Evolutionary conservation across 1,140 invertebrate genomes (phyloP).

Genomic region (Drosophila ironensis): DNA sequence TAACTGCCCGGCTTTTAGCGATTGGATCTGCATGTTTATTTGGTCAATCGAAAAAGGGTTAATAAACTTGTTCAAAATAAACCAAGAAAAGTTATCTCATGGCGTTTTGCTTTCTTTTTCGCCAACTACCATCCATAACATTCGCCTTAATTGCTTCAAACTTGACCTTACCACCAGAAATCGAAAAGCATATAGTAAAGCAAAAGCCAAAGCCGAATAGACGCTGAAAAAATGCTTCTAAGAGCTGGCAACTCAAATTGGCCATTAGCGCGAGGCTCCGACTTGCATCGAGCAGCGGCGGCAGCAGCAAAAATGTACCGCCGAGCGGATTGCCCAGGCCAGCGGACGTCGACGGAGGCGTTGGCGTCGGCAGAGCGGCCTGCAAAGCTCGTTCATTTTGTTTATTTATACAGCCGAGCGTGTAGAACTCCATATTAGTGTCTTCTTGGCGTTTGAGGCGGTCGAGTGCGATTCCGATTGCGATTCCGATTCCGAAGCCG

Average conservation of each 20-base stretch:
- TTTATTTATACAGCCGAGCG: constrained; percentile 80
- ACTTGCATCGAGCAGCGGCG: constrained; percentile 59
- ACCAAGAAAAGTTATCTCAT: constrained; percentile 33
- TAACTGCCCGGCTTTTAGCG: constrained; percentile 21
- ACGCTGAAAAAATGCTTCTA: constrained; percentile 18
- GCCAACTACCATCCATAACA: constrained; percentile 39
- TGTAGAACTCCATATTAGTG: constrained; percentile 80
- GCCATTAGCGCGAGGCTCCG: constrained; percentile 61
- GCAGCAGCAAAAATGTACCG: constrained; percentile 16
- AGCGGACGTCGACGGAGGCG: constrained; percentile 28
- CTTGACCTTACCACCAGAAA: constrained; percentile 75
- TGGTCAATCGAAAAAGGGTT: constrained; percentile 49
- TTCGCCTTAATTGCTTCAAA: constrained; percentile 63
- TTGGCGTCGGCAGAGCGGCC: constrained; percentile 7
- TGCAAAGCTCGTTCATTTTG: constrained; percentile 62
- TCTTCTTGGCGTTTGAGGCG: constrained; percentile 80
- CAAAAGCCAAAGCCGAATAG: constrained; percentile 3
- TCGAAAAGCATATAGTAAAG: constrained; percentile 7
- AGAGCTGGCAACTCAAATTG: constrained; percentile 37
- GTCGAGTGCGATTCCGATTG: constrained; percentile 36
- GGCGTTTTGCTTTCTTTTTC: constrained; percentile 72
- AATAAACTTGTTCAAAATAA: constrained; percentile 69
- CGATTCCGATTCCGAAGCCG: constrained; percentile 4
- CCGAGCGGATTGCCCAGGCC: constrained; percentile 8
- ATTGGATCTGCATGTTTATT: constrained; percentile 58